These are phyloP conservation scores for Aselliscus stoliczkanus DNA, from an alignment of 2,797 vertebrate species.

Conservation along the genomic window DNA sequence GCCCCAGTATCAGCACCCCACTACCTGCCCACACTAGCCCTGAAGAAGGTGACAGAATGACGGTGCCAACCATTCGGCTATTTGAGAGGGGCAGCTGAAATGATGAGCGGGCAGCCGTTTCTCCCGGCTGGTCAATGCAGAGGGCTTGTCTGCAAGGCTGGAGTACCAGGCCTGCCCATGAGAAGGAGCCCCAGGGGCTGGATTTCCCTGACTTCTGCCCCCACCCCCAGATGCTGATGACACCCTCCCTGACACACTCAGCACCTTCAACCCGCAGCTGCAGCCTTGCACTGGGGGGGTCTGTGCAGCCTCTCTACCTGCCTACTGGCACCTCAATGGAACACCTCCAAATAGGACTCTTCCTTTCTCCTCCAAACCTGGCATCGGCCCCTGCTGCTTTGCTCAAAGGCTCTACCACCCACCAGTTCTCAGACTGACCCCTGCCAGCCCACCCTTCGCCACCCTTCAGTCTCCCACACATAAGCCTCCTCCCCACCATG, in stretches of 20 bases:
- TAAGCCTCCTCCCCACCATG: not conserved
- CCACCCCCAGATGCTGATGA: not conserved
- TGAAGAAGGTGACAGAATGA: not conserved
- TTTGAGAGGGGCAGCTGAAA: not conserved
- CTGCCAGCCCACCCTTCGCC: not conserved
- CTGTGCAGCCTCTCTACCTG: accelerated
- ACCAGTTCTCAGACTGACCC: not conserved
- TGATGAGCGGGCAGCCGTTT: not conserved
- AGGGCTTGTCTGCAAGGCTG: not conserved
- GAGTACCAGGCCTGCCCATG: not conserved
- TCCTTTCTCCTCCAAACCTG: not conserved
- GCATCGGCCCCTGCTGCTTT: not conserved
- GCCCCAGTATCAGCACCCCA: not conserved
- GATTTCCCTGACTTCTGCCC: not conserved
- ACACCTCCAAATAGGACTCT: not conserved
- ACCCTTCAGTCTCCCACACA: not conserved
- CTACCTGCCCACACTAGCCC: not conserved
- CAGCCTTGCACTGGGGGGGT: accelerated
- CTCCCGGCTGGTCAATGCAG: not conserved
- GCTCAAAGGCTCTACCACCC: not conserved
- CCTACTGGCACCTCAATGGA: not conserved
- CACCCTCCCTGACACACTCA: not conserved
- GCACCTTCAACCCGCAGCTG: not conserved
- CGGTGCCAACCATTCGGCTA: not conserved
- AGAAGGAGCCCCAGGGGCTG: not conserved